A percentile compares a stretch with the other conserved stretches of the same genome.
Conservation (phyloP, 2,797 vertebrate genomes). For the Podargus strigoides region DNA sequence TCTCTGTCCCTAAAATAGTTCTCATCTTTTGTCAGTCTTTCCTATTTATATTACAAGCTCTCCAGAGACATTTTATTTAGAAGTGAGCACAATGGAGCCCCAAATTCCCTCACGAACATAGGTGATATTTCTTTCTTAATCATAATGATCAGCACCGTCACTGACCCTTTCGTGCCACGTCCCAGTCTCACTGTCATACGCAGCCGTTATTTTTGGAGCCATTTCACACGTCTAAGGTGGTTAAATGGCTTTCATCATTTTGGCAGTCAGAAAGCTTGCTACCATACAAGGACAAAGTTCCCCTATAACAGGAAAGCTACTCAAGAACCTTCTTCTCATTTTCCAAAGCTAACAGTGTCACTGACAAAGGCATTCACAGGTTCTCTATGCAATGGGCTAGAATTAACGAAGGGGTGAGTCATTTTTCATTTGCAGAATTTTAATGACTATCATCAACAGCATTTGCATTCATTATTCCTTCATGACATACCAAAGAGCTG, state of each 20-base stretch:
- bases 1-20: not conserved
- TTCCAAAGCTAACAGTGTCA: constrained; percentile 6
- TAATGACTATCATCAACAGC: constrained; percentile 66
- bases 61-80: not conserved
- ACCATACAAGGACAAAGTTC: constrained; percentile 1
- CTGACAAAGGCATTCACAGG: constrained; percentile 65
- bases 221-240: not conserved
- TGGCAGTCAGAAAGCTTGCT: not conserved
- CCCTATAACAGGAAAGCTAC: not conserved
- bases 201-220: not conserved
- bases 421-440: constrained; percentile 56
- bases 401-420: constrained; percentile 69
- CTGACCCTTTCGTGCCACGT: not conserved
- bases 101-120: not conserved
- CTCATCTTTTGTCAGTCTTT: not conserved
- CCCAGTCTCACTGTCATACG: not conserved
- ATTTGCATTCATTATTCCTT: constrained; percentile 63
- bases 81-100: not conserved
- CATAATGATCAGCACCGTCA: not conserved
- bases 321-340: constrained; percentile 17
- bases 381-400: constrained; percentile 62
- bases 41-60: not conserved
- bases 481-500: constrained; percentile 16
- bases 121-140: not conserved
- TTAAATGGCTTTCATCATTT: not conserved